Base-by-base conservation (phyloP, 2,888 invertebrate species). In the Melolontha melolontha region DNA sequence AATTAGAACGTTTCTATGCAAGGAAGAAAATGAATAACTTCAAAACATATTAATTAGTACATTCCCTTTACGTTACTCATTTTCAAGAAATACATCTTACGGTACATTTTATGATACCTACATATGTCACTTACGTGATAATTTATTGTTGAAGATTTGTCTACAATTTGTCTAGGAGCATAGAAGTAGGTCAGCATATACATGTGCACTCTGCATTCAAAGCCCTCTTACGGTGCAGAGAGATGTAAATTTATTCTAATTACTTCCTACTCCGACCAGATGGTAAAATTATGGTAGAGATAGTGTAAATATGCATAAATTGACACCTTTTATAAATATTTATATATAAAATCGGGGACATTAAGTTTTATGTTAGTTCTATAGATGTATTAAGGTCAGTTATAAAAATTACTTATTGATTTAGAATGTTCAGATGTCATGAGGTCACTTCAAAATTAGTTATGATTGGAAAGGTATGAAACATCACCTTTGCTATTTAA, bases 171-270 rank as follows among this genome's bases (percentile, higher is more conserved):
- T 59, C 59, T 59, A 11, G 44, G 27, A 14, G 29, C 10, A 12
- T 14, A n/a, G 22, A 59, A 59, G 42, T 59, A 47, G 59, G 59
- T 44, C 59, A 59, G 44, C 16, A 59, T 59, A 59, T 59, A 29
- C 17, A 27, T 44, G 29, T 17, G 29, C 41, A 17, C 59, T 44
- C 17, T 12, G 44, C 44, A 59, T 59, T 59, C 14, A 44, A 59
- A 59, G 29, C 14, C 47, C 44, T 59, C 59, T 59, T 59, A 44
- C 44, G 16, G 17, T 29, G 29, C 29, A 44, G 42, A 34, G 59
- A 47, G 59, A 59, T 59, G 59, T 44, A 59, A 59, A 59, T 59
- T 59, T 59, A 59, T 59, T 59, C 59, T 59, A 59, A 59, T 59
- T 44, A 59, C 59, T 59, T 59, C 59, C 59, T 59, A 59, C 59